Evolutionary conservation across 2,797 vertebrate genomes (phyloP).

Genomic region (Takifugu rubripes): DNA sequence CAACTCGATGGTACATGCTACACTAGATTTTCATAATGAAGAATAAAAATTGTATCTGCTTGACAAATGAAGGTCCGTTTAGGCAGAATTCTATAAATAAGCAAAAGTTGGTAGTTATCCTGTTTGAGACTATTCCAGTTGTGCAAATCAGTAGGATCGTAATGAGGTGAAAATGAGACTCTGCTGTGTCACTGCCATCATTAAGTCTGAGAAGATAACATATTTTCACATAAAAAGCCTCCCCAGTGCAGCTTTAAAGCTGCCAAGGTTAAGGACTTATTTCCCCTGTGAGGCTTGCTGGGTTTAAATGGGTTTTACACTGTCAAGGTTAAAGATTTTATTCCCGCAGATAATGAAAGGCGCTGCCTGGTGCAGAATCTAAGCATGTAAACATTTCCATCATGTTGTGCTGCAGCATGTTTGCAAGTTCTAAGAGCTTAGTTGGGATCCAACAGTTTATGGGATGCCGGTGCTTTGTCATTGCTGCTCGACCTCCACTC

Average conservation of each 20-base stretch:
- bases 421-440: not conserved
- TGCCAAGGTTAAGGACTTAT: slow-evolving; percentile 7
- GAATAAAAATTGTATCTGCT: no score
- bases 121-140: not conserved
- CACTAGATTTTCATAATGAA: no score
- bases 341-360: not conserved
- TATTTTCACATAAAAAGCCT: slow-evolving; percentile 5
- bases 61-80: no score
- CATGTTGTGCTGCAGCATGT: not conserved
- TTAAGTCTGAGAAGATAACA: not conserved
- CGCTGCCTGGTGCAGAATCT: not conserved
- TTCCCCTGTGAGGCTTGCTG: slow-evolving; percentile 11
- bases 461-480: no score
- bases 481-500: no score
- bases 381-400: not conserved
- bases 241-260: slow-evolving; percentile 18
- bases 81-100: not conserved
- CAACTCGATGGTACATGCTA: no score
- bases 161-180: not conserved
- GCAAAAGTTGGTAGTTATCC: not conserved
- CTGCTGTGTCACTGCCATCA: not conserved
- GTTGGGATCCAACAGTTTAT: no score
- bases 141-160: not conserved
- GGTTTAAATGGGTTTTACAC: slow-evolving; percentile 24
- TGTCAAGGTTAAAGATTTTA: slow-evolving; percentile 30